phyloP scores from a whole-genome alignment of 2,113 vertebrate genomes.

The Lampris megalopsis region DNA sequence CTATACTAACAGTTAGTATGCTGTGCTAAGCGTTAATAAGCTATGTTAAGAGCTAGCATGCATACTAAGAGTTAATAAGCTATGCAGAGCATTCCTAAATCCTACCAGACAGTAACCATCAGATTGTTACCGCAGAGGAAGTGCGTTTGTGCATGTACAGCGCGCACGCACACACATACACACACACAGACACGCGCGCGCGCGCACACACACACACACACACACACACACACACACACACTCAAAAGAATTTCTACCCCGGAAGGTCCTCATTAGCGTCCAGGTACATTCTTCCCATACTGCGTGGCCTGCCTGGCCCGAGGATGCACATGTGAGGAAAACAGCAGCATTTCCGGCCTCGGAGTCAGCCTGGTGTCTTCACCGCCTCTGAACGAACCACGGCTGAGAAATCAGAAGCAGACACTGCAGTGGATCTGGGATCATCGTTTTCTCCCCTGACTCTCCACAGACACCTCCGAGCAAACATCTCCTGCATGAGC shows the following conservation, averaged over 20 bases:
- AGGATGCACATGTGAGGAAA: slow-evolving; percentile 17
- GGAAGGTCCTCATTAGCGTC: slow-evolving; percentile 68
- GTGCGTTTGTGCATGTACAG: not conserved
- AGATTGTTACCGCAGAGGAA: no score
- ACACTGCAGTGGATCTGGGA: not conserved
- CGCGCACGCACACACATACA: not conserved
- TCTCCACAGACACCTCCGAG: not conserved
- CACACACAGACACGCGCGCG: not conserved
- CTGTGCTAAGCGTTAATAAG: no score
- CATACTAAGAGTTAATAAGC: no score
- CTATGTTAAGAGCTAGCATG: no score
- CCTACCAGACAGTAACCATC: no score
- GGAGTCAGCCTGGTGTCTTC: slow-evolving; percentile 27
- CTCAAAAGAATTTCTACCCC: slow-evolving; percentile 54
- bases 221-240: slow-evolving; percentile 17
- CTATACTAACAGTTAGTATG: no score
- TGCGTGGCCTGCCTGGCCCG: not conserved
- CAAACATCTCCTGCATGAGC: slow-evolving; percentile 29
- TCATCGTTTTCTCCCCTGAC: not conserved
- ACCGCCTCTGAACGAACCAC: slow-evolving; percentile 14
- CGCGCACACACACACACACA: slow-evolving; percentile 2
- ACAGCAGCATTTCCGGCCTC: slow-evolving; percentile 10
- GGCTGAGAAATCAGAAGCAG: not conserved
- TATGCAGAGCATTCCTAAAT: no score
- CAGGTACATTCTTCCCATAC: slow-evolving; percentile 25